Base-by-base conservation (phyloP, 1,140 invertebrate species). In the Popillia japonica region DNA sequence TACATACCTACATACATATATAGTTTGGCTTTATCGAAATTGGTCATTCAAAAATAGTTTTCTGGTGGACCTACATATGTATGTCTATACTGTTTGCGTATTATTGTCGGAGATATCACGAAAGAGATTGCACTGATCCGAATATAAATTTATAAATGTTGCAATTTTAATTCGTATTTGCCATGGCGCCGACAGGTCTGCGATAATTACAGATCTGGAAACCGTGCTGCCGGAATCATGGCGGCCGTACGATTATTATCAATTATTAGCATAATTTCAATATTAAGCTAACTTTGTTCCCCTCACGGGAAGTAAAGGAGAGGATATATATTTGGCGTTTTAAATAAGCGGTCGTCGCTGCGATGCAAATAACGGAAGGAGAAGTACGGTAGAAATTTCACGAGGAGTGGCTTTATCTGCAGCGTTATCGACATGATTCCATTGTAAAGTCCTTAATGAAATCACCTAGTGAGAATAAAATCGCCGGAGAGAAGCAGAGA, bases 181-280 rank as follows among this genome's bases (percentile, higher is more conserved):
- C 17, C 9, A 68, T 68, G 61, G 61, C 27, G 61, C 61, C 61
- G 61, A 68, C 61, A 68, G 61, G 61, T 68, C 61, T 68, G 61
- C 61, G 22, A 22, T 68, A 68, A 68, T 68, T 68, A 68, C 27
- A 68, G 61, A 27, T 27, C 61, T 68, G 61, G 22, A 34, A 48
- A 68, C 61, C 27, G 61, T 34, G 61, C 61, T 68, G 61, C 61
- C 61, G 20, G 61, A 68, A 68, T 68, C 61, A 68, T 68, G 61
- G 61, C 61, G 61, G 61, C 61, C 27, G 27, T 68, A 10, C 61
- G 61, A 68, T 68, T 23, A 68, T 68, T 68, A 68, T 68, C 61
- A 68, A 68, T 68, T 68, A 68, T 68, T 68, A 68, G 61, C 61
- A 68, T 68, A 68, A 68, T 68, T 68, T 34, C 61, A 68, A 68